Base-by-base conservation (phyloP, 2,888 invertebrate species). In the Coleophora flavipennella region DNA sequence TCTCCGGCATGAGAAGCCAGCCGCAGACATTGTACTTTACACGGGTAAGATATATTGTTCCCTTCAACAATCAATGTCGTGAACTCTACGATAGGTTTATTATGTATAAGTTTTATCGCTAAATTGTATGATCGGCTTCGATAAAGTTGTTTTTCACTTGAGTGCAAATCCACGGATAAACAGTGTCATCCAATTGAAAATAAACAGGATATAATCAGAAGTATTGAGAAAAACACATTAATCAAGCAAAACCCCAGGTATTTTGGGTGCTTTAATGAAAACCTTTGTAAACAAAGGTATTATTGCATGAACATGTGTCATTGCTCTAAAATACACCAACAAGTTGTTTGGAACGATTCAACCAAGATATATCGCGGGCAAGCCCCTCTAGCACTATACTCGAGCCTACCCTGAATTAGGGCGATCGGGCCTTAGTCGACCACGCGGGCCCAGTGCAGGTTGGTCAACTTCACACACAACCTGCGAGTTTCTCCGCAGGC, bases 11-110 rank as follows among this genome's bases (percentile, higher is more conserved):
- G 62, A 92, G 92, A 52, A 90, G 93, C 1, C 85, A 91, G 49
- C 92, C 93, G 4, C 92, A 96, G 59, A 94, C 95, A 6, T 88
- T 97, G 46, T 97, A 95, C 69, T 91, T 97, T 59, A 95, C 95
- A 39, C 86, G 96, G 84, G 95, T 95, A 79, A 88, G 90, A 84
- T 35, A 13, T 35, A 36, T 38, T 29, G 4, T 6, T 20, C 20
- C 6, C 3, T 6, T 20, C 20, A 8, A 20, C 12, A 3, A 28
- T 29, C 12, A 3, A 28, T 29, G 35, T 13, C 35, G 28, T 13
- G 35, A 35, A 13, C 35, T 28, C 3, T 10, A 11, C n/a, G 20
- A 20, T 20, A 20, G 3, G 20, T 20, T 3, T 6, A 20, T 20
- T 20, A 20, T 20, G 20, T 3, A 9, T 32, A 8, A 4, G 2